These are phyloP conservation scores for Gandaritis pyraliata DNA, from an alignment of 2,888 invertebrate species.

Conservation along the genomic window DNA sequence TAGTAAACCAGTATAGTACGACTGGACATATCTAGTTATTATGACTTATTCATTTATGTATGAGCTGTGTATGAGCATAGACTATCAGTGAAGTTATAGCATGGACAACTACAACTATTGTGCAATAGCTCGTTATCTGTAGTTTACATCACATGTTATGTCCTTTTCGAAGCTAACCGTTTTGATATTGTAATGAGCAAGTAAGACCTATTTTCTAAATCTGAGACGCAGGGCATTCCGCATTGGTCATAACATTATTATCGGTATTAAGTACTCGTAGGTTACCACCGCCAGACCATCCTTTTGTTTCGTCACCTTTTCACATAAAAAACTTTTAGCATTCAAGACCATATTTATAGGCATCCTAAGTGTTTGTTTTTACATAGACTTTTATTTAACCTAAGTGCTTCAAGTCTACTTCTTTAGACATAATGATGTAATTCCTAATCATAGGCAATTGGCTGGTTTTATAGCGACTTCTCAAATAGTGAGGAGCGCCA, in stretches of 20 bases:
- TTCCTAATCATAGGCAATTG: constrained; percentile 47
- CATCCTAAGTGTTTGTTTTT: no score
- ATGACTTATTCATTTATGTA: constrained; percentile 4
- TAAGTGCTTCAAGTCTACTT: constrained; percentile 5
- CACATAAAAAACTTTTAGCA: no score
- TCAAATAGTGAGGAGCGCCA: constrained; percentile 52
- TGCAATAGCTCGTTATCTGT: constrained; percentile 8
- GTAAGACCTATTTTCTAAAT: no score
- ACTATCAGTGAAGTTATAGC: no score
- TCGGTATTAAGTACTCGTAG: no score
- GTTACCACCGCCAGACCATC: no score
- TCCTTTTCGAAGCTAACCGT: constrained; percentile 3
- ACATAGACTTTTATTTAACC: constrained; percentile 3
- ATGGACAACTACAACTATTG: constrained; percentile 5
- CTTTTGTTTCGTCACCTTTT: no score
- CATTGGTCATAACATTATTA: no score
- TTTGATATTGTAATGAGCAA: constrained; percentile 1
- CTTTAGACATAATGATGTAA: constrained; percentile 46
- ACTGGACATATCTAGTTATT: constrained; percentile 5
- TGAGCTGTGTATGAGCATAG: constrained; percentile 4
- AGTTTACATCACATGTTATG: constrained; percentile 25
- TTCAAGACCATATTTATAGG: no score
- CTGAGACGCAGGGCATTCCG: no score
- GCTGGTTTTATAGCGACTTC: constrained; percentile 45
- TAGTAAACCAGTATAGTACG: neutral